Conservation (phyloP, 2,113 vertebrate genomes). For the Colinus virginianus region DNA sequence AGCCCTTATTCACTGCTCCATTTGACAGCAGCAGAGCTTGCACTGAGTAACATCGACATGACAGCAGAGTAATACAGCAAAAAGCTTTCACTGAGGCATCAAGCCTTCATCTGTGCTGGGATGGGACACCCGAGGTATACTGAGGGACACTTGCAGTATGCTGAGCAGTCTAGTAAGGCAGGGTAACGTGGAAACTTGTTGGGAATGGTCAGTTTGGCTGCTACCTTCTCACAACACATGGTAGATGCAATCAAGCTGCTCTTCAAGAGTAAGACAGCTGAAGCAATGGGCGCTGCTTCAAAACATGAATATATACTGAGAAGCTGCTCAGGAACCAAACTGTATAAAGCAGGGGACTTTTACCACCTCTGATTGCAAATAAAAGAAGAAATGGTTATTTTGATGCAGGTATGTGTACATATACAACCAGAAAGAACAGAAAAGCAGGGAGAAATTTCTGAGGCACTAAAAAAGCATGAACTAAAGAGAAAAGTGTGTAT, state of each 20-base stretch:
- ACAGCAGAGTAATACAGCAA: not conserved
- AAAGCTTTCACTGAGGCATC: not conserved
- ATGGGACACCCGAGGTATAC: not conserved
- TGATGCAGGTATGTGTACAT: not conserved
- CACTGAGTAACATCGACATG: accelerated
- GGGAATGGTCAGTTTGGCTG: not conserved
- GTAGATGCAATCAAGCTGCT: not conserved
- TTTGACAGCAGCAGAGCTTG: not conserved
- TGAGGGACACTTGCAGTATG: not conserved
- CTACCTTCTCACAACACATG: not conserved
- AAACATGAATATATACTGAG: not conserved
- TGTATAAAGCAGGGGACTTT: not conserved
- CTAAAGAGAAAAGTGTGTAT: not conserved
- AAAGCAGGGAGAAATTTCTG: not conserved
- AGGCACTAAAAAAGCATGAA: not conserved
- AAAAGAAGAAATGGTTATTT: not conserved
- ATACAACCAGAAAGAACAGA: not conserved
- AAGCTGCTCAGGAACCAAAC: not conserved
- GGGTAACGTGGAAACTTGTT: not conserved
- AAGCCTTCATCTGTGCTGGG: not conserved
- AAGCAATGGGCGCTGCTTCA: not conserved
- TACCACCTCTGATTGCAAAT: not conserved
- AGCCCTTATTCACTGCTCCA: not conserved
- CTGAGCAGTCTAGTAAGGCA: not conserved
- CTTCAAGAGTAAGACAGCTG: not conserved